A percentile compares a stretch with the other conserved stretches of the same genome.
These are phyloP conservation scores for Arremon aurantiirostris DNA, from an alignment of 2,797 vertebrate genomes.

Conservation along the genomic window DNA sequence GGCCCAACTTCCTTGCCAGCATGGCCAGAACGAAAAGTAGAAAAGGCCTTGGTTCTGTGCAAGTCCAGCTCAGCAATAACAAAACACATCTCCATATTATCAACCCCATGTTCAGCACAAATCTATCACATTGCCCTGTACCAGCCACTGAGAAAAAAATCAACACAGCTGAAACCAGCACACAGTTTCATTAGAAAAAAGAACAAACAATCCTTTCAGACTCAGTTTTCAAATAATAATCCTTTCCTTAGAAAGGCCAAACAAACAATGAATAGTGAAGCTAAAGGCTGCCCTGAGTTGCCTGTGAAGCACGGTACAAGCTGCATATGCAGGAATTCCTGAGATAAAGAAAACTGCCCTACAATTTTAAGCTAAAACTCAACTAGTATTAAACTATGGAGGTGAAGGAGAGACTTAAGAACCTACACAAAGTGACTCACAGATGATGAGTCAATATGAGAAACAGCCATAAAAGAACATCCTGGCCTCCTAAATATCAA, in stretches of 20 bases:
- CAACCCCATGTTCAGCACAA: background rate
- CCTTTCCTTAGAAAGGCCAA: constrained; percentile 6
- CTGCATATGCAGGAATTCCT: background rate
- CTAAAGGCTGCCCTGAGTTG: background rate
- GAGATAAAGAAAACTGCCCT: background rate
- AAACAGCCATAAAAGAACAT: background rate
- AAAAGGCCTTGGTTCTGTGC: background rate
- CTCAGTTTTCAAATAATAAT: background rate
- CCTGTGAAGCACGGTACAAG: background rate
- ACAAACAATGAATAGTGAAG: background rate
- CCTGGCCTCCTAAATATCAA: background rate
- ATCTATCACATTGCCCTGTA: background rate
- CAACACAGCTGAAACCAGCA: background rate
- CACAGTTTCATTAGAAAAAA: background rate
- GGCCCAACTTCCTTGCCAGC: fast-evolving
- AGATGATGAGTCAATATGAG: background rate
- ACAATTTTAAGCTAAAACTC: background rate
- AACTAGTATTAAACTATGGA: background rate
- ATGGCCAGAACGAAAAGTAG: fast-evolving
- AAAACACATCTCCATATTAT: background rate
- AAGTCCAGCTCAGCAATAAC: background rate
- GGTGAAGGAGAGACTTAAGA: background rate
- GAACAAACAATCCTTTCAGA: background rate
- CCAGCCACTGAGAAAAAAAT: background rate
- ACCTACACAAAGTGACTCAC: background rate